A percentile compares a stretch with the other conserved stretches of the same genome.
Conservation (phyloP, 2,797 vertebrate species). For the Sebastes kiyomatsui region DNA sequence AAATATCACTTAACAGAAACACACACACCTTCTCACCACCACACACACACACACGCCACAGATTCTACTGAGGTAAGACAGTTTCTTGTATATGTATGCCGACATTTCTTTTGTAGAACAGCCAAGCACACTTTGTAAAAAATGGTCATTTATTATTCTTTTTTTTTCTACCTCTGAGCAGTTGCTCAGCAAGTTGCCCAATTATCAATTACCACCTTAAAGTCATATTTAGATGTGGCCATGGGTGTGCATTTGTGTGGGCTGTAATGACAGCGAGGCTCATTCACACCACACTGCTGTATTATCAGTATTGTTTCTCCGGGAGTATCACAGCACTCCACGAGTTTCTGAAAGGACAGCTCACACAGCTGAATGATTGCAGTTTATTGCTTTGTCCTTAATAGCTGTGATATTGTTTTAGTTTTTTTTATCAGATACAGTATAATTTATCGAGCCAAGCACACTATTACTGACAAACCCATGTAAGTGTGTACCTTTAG, state of each 20-base stretch:
- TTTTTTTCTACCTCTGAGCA: conserved; percentile 47
- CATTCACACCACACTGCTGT: background rate
- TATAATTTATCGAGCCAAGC: conserved; percentile 27
- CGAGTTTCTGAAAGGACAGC: background rate
- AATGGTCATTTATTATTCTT: background rate
- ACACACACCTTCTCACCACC: background rate
- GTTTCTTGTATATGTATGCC: conserved; percentile 10
- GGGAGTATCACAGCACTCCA: background rate
- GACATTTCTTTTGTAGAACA: conserved; percentile 20
- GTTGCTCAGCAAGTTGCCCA: conserved; percentile 16
- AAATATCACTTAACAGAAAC: conserved; percentile 1
- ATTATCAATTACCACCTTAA: conserved; percentile 13
- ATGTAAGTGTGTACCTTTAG: background rate
- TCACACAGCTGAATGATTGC: conserved; percentile 19
- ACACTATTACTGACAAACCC: conserved; percentile 26
- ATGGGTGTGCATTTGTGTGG: background rate
- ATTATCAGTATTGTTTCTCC: background rate
- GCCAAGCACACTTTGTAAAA: conserved; percentile 46
- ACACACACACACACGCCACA: background rate
- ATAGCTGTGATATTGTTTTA: background rate
- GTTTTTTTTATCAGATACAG: conserved; percentile 3
- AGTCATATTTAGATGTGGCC: conserved; percentile 2
- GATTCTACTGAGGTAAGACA: background rate
- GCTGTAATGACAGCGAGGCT: background rate
- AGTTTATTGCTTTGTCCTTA: conserved; percentile 22